These are phyloP conservation scores for Psylliodes chrysocephalus DNA, from an alignment of 2,888 invertebrate genomes.

Conservation along the genomic window DNA sequence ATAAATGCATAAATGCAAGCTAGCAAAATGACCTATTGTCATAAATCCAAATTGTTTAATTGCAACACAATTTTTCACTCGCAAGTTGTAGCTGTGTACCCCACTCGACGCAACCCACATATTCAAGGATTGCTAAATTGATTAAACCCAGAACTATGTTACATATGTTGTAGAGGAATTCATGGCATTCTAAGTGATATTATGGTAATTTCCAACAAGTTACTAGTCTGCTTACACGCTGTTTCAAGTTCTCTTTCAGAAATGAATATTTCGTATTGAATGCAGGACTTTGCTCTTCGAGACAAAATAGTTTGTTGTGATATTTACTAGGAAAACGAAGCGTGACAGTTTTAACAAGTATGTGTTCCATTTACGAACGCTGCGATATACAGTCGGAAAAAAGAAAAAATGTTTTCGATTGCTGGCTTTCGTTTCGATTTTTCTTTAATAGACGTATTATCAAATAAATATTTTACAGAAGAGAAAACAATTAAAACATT, in stretches of 20 bases:
- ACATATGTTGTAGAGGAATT: conserved; percentile 38
- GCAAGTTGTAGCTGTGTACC: no score
- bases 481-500: no score
- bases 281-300: not conserved
- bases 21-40: no score
- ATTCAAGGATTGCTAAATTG: conserved; percentile 33
- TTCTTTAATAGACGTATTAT: no score
- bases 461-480: no score
- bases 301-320: not conserved
- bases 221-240: conserved; percentile 10
- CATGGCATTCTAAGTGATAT: conserved; percentile 41
- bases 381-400: no score
- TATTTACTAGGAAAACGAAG: not conserved
- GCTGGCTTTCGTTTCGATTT: no score
- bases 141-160: conserved; percentile 37
- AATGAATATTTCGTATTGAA: conserved; percentile 1
- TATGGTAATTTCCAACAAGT: conserved; percentile 41
- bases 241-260: conserved; percentile 12
- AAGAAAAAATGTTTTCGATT: no score
- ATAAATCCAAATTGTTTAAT: no score
- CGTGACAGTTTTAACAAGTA: not conserved
- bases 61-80: no score
- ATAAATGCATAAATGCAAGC: no score
- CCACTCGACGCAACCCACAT: conserved; percentile 3
- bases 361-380: not conserved